These are phyloP conservation scores for Hylyphantes graminicola DNA, from an alignment of 1,140 invertebrate genomes.

Conservation along the genomic window DNA sequence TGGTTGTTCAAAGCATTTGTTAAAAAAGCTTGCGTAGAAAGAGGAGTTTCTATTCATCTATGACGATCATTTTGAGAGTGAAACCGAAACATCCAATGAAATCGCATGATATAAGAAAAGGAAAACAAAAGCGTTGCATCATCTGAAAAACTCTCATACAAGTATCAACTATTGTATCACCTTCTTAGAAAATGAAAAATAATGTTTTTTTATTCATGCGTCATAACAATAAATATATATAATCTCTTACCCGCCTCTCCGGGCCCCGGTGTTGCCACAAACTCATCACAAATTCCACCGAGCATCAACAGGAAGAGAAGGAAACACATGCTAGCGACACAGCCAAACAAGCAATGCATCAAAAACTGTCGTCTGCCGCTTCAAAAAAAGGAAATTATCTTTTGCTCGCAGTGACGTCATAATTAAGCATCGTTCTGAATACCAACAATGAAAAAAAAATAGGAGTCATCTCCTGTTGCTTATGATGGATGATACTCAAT, in stretches of 20 bases:
- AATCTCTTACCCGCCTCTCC: slow-evolving; percentile 25
- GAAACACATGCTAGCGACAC: slow-evolving; percentile 3
- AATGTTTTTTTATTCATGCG: no score
- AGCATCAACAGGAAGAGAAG: slow-evolving; percentile 7
- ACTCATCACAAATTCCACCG: neutral
- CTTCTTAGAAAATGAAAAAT: no score
- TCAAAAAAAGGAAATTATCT: slow-evolving; percentile 38
- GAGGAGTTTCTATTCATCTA: no score
- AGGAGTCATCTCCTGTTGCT: neutral
- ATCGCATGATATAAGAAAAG: no score
- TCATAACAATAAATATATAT: no score
- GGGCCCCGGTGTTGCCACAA: neutral
- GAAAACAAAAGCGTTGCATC: no score
- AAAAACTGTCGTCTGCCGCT: slow-evolving; percentile 12
- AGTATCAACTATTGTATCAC: no score
- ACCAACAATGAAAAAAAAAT: slow-evolving; percentile 14
- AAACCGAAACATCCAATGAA: no score
- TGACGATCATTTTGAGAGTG: no score
- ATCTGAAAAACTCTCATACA: no score
- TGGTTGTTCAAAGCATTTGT: no score
- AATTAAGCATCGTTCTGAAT: slow-evolving; percentile 14
- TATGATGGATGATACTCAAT: slow-evolving; percentile 41
- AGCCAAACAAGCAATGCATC: slow-evolving; percentile 14
- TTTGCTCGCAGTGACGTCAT: slow-evolving; percentile 36
- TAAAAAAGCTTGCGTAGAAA: no score